These are phyloP conservation scores for Pilophorus perplexus DNA, from an alignment of 2,888 invertebrate genomes.

Conservation along the genomic window DNA sequence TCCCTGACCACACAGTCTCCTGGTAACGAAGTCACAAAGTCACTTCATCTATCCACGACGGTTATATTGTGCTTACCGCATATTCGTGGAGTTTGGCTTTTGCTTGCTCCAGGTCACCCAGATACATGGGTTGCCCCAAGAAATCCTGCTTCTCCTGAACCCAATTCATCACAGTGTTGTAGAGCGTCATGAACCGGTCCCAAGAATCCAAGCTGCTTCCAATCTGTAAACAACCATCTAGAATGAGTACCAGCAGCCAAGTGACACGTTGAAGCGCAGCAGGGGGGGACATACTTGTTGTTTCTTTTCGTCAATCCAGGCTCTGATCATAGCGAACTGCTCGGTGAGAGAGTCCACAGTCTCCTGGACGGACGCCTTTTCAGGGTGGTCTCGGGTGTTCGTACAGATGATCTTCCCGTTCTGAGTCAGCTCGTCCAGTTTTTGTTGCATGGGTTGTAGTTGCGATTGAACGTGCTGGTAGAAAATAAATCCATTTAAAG, in stretches of 20 bases:
- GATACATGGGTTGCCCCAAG: slow-evolving; percentile 72
- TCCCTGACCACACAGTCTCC: no score
- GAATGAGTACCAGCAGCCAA: no score
- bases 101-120: slow-evolving; percentile 76
- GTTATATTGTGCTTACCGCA: slow-evolving; percentile 65
- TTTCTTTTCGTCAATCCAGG: slow-evolving; percentile 78
- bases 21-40: no score
- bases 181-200: slow-evolving; percentile 77
- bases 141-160: slow-evolving; percentile 77
- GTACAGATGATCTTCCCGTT: slow-evolving; percentile 77
- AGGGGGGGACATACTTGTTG: no score
- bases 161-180: slow-evolving; percentile 80
- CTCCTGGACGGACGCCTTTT: slow-evolving; percentile 70
- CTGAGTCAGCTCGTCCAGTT: slow-evolving; percentile 71
- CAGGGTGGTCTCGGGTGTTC: slow-evolving; percentile 73
- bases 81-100: slow-evolving; percentile 84
- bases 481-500: neutral
- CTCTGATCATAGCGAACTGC: slow-evolving; percentile 72
- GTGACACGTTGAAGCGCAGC: no score
- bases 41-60: no score
- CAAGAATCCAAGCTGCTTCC: slow-evolving; percentile 86
- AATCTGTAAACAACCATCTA: slow-evolving; percentile 58
- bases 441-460: slow-evolving; percentile 68
- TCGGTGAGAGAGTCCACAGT: slow-evolving; percentile 74
- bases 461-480: slow-evolving; percentile 67